phyloP scores from a whole-genome alignment of 2,113 vertebrate species.

The Anseranas semipalmata region DNA sequence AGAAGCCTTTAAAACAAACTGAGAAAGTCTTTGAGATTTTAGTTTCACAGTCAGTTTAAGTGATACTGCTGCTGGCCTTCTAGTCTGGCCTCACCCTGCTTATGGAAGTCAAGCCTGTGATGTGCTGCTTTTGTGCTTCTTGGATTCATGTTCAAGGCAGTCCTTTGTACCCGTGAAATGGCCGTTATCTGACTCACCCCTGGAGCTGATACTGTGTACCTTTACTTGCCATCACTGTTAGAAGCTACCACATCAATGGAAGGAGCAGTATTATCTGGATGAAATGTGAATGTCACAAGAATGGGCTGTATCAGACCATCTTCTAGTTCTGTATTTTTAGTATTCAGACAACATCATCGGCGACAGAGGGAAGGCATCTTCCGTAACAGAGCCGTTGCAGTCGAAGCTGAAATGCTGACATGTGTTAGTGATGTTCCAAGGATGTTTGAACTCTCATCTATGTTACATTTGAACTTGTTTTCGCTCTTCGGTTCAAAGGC shows the following conservation, averaged over 20 bases:
- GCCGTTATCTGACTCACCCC: constrained; percentile 11
- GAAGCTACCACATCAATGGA: constrained; percentile 28
- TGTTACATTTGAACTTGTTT: constrained; percentile 21
- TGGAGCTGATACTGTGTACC: background rate
- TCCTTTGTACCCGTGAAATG: background rate
- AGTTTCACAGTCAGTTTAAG: background rate
- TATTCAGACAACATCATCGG: background rate
- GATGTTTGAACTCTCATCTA: constrained; percentile 19
- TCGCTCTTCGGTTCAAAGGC: constrained; percentile 27
- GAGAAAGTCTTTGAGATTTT: background rate
- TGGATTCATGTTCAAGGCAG: background rate
- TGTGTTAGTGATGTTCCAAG: constrained; percentile 3
- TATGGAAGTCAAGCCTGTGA: background rate
- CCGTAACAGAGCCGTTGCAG: background rate
- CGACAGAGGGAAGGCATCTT: background rate
- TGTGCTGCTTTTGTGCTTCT: constrained; percentile 25
- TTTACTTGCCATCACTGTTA: background rate
- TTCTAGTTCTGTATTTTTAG: constrained; percentile 24
- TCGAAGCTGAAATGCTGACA: background rate
- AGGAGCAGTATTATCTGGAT: background rate
- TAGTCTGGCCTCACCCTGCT: background rate
- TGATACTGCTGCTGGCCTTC: background rate
- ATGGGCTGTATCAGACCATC: constrained; percentile 12
- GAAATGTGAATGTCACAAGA: constrained; percentile 8
- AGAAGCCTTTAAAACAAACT: background rate